Percentiles rank a stretch among this genome's conserved stretches.
Conservation (phyloP, 92 coral and sea anemone genomes). For the Virgularia gustaviana region DNA sequence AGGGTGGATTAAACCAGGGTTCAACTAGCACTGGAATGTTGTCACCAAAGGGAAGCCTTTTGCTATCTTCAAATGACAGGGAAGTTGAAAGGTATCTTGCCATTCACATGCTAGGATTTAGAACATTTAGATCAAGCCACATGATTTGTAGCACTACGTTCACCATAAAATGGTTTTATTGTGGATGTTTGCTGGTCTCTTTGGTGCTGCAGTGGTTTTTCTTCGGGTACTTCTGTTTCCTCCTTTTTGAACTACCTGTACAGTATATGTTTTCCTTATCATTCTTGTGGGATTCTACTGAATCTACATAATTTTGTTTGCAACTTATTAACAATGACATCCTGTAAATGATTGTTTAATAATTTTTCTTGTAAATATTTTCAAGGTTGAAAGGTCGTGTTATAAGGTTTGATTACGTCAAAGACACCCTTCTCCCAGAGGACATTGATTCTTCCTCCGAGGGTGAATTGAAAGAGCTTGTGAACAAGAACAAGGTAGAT, state of each 20-base stretch:
- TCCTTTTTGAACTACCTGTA: too few relatives aligned
- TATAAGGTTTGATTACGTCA: slow-evolving; percentile 16
- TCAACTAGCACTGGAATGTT: slow-evolving; percentile 30
- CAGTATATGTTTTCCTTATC: too few relatives aligned
- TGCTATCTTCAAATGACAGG: slow-evolving; percentile 33
- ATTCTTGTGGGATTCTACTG: background rate
- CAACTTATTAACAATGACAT: background rate
- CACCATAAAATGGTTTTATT: background rate
- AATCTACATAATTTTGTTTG: background rate
- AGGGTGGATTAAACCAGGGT: slow-evolving; percentile 38
- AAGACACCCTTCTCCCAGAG: background rate
- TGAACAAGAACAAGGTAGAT: background rate
- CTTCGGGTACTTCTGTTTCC: too few relatives aligned
- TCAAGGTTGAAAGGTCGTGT: slow-evolving; percentile 22
- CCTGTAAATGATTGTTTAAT: background rate
- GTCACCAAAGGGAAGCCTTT: slow-evolving; percentile 19
- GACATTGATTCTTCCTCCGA: slow-evolving; percentile 3
- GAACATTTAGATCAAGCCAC: background rate
- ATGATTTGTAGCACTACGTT: background rate
- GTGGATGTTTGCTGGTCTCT: too few relatives aligned
- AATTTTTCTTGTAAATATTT: background rate
- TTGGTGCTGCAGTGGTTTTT: too few relatives aligned
- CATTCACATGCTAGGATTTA: background rate
- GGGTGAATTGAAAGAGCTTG: slow-evolving; percentile 11
- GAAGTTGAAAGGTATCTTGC: slow-evolving; percentile 35